Evolutionary conservation across 2,888 invertebrate genomes (phyloP), one percentile per base, ranked within the genome.

Genomic region (Ennomos quercinarius): DNA sequence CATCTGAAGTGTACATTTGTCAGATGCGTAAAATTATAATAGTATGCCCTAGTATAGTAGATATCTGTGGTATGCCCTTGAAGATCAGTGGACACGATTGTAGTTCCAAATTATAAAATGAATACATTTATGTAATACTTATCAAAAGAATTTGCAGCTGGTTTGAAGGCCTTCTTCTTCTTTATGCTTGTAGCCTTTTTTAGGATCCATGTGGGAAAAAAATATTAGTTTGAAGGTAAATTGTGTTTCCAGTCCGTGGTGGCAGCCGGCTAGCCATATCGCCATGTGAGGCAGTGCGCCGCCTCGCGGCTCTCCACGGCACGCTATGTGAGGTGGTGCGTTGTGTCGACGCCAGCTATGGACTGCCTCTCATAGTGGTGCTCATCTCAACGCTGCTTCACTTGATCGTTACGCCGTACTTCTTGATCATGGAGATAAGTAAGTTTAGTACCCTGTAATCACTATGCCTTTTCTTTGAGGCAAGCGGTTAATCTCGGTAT

Each of bases 321-420:
- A 82, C 87, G 0, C 81, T 94, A 0, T 94, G 94, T 66, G 93
- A 93, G 34, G 89, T 91, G 11, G 91, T 94, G 35, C 81, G 85
- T 10, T 77, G 88, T 2, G 81, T 94, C 3, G 93, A 94, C 68
- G 83, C 80, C 57, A 92, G 93, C 75, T 94, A 93, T 67, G 94
- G 94, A 0, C 70, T 93, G 0, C 93, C 94, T 0, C 86, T 94
- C 41, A 75, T 94, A 8, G 87, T 93, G 5, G 90, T 94, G 11
- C 87, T 94, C 39, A 86, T 94, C 43, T 94, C 94, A 0, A 94
- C 94, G 37, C 74, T 95, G 39, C 82, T 95, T 59, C 94, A 95
- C 63, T 83, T 94, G 3, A 93, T 94, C 12, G 94, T 94, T 13
- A 94, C 94, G 0, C 94, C 94, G 0, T 95, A 94, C 76, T 94